Conservation (phyloP, 2,888 invertebrate genomes). For the Thereva nobilitata region DNA sequence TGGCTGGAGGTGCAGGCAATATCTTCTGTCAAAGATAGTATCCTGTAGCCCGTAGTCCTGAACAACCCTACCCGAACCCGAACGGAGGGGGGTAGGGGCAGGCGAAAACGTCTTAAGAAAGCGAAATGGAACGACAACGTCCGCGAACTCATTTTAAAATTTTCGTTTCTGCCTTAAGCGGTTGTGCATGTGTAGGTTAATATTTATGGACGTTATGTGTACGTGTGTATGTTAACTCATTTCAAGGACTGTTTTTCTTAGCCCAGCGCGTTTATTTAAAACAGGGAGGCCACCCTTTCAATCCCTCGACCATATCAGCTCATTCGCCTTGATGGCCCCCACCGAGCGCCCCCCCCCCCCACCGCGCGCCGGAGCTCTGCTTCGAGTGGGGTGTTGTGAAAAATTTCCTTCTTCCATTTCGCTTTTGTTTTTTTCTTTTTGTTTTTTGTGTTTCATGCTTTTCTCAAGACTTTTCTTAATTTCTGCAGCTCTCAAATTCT, state of each 20-base stretch:
- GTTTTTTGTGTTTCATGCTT: slow-evolving; percentile 38
- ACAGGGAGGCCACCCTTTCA: slow-evolving; percentile 23
- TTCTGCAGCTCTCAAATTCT: slow-evolving; percentile 40
- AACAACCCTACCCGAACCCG: not conserved
- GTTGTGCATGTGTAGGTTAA: slow-evolving; percentile 22
- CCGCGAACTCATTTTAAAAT: slow-evolving; percentile 34
- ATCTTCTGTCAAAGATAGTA: slow-evolving; percentile 22
- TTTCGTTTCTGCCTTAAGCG: slow-evolving; percentile 20
- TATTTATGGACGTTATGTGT: slow-evolving; percentile 22
- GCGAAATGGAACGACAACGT: slow-evolving; percentile 28
- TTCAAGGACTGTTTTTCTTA: slow-evolving; percentile 36
- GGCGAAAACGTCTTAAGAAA: slow-evolving; percentile 19
- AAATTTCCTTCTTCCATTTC: slow-evolving; percentile 26
- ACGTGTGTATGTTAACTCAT: slow-evolving; percentile 29
- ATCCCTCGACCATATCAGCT: slow-evolving; percentile 17
- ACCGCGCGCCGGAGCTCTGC: slow-evolving; percentile 9
- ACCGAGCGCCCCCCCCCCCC: not conserved
- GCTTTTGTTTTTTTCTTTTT: slow-evolving; percentile 37
- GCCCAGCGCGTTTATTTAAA: slow-evolving; percentile 18
- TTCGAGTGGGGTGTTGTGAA: slow-evolving; percentile 19
- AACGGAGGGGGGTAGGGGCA: not conserved
- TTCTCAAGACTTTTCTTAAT: slow-evolving; percentile 42
- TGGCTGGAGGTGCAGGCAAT: slow-evolving; percentile 25
- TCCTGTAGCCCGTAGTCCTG: not conserved
- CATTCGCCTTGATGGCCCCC: not conserved